Evolutionary conservation across 2,888 invertebrate species (phyloP), one percentile per base, ranked within the genome.

Genomic region (Trissoscelio sp.): DNA sequence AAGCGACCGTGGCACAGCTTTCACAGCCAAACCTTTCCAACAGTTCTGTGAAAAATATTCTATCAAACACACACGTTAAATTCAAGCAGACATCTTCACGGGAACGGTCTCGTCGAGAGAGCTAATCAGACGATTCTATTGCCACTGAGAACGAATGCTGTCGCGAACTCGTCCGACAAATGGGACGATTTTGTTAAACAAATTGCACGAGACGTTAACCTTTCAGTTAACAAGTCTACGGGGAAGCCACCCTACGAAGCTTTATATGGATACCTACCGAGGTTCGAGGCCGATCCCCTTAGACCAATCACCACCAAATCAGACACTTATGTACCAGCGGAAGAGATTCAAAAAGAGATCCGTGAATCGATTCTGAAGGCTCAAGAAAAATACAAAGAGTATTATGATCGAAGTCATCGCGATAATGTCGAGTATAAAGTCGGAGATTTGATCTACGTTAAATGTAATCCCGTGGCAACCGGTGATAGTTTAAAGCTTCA

Each of bases 401-500:
- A 39, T 7, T 78, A 78, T 39, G 70, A 78, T 16, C 9, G 14
- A 14, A 70, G 16, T 28, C 62, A 51, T 22, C 46, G 42, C 6
- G 34, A 3, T 0, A 70, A 70, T 20, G 62, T 78, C 1, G 24
- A 53, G 18, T 78, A 24, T 24, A 6, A 24, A 24, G 6, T 24
- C 6, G 24, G 24, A 4, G 6, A 24, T 6, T 24, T 24, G 16
- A 62, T 79, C 0, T 73, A 31, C 16, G 53, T 79, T 11, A 24
- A 55, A 4, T 18, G 12, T 24, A 53, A 60, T n/a, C 60, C 53
- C 3, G 44, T 57, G 5, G 51, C 39, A 0, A 79, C 73, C 0
- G 73, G 55, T 3, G 67, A 57, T 12, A 46, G 28, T 7, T 42
- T 46, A 1, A 73, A 73, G 28, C 44, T 79, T 4, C 67, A 79